A percentile compares a stretch with the other conserved stretches of the same genome.
Conservation (phyloP, 2,888 invertebrate genomes). For the Drosophila colorata region DNA sequence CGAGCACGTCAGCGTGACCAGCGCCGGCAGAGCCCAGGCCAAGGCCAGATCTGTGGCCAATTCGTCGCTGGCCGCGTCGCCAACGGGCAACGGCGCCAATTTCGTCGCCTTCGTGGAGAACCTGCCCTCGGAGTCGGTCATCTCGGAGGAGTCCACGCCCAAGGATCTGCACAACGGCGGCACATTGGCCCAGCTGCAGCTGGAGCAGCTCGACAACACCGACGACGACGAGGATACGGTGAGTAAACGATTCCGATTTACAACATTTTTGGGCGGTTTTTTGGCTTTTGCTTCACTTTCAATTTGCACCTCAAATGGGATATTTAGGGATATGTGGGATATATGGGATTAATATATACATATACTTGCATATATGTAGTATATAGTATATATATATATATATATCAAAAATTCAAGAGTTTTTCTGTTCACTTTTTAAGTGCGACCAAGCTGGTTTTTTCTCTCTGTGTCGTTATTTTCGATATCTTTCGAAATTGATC, state of each 20-base stretch:
- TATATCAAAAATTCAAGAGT: no score
- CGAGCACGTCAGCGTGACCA: constrained; percentile 49
- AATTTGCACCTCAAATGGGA: no score
- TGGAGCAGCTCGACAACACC: constrained; percentile 63
- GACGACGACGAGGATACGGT: constrained; percentile 82
- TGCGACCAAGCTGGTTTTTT: no score
- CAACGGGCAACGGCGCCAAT: constrained; percentile 13
- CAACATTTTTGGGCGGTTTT: no score
- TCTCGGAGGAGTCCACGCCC: constrained; percentile 84
- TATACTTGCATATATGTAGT: no score
- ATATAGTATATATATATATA: no score
- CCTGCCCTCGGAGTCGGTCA: constrained; percentile 82
- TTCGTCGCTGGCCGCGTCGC: constrained; percentile 2
- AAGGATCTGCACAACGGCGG: constrained; percentile 74
- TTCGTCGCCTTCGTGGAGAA: constrained; percentile 83
- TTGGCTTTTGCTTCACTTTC: no score
- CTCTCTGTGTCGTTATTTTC: no score
- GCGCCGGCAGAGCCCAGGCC: constrained; percentile 15
- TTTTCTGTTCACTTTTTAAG: no score
- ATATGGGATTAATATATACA: no score
- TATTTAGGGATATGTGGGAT: no score
- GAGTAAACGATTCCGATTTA: constrained; percentile 33
- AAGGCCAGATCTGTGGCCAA: constrained; percentile 7
- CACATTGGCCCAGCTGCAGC: constrained; percentile 48
- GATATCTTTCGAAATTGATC: no score